These are phyloP conservation scores for Buphagus erythrorhynchus DNA, from an alignment of 2,797 vertebrate species.

Conservation along the genomic window DNA sequence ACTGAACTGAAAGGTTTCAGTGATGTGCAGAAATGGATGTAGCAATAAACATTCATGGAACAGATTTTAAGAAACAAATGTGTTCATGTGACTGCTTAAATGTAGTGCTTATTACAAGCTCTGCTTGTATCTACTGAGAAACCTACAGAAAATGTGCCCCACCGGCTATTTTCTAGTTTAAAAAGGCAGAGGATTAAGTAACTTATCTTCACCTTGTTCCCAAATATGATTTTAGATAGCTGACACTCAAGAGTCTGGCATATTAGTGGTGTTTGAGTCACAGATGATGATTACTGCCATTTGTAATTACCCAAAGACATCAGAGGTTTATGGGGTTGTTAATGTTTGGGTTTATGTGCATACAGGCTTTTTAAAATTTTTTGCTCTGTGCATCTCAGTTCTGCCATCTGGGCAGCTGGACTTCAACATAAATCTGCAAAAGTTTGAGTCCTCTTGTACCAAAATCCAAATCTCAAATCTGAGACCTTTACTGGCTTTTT, in stretches of 20 bases:
- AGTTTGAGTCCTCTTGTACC: not conserved
- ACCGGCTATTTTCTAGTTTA: not conserved
- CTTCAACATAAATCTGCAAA: not conserved
- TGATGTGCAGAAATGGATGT: not conserved
- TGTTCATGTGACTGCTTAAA: not conserved
- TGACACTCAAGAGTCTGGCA: not conserved
- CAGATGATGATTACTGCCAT: not conserved
- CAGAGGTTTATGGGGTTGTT: not conserved
- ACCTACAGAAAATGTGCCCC: not conserved
- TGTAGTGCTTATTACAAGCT: not conserved
- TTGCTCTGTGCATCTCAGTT: not conserved
- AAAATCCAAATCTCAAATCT: not conserved
- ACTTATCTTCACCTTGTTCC: not conserved
- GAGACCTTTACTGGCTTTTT: not conserved
- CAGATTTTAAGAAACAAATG: not conserved
- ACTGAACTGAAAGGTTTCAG: not conserved
- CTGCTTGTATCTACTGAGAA: not conserved
- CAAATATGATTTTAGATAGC: not conserved
- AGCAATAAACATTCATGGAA: not conserved
- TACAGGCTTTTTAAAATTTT: rapidly evolving
- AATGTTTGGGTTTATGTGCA: not conserved
- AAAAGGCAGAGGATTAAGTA: not conserved
- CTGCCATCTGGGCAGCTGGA: not conserved
- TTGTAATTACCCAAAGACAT: not conserved
- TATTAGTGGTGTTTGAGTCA: not conserved